A percentile compares a stretch with the other conserved stretches of the same genome.
phyloP scores from a whole-genome alignment of 2,888 invertebrate genomes.

The Pasiphila rectangulata region DNA sequence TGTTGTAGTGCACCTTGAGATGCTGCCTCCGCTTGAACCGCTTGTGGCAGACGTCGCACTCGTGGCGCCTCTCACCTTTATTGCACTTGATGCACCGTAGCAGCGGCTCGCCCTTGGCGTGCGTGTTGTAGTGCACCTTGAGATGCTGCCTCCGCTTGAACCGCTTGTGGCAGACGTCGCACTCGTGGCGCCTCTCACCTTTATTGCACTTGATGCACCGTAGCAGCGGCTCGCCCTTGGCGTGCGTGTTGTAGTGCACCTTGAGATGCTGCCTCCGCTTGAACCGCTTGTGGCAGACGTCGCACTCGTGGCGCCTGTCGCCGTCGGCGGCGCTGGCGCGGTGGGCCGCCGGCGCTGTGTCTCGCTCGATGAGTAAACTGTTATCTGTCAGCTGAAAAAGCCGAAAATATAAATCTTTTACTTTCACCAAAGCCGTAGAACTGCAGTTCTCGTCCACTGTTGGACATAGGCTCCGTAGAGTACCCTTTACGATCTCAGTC shows the following conservation, averaged over 20 bases:
- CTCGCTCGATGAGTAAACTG: slow-evolving; percentile 37
- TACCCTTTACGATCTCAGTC: too few species aligned
- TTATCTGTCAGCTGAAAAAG: slow-evolving; percentile 36
- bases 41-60: too few species aligned
- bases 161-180: slow-evolving; percentile 58
- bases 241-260: slow-evolving; percentile 63
- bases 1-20: too few species aligned
- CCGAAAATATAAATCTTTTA: too few species aligned
- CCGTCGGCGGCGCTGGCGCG: slow-evolving; percentile 17
- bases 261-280: slow-evolving; percentile 69
- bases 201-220: slow-evolving; percentile 64
- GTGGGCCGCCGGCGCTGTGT: slow-evolving; percentile 1
- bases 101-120: slow-evolving; percentile 45
- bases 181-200: slow-evolving; percentile 65
- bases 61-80: too few species aligned
- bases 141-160: slow-evolving; percentile 72
- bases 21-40: too few species aligned
- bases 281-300: slow-evolving; percentile 62
- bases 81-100: slow-evolving; percentile 64
- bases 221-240: slow-evolving; percentile 44
- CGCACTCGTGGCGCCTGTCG: slow-evolving; percentile 60
- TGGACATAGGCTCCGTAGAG: too few species aligned
- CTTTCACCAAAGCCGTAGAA: too few species aligned
- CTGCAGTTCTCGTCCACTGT: too few species aligned
- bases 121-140: slow-evolving; percentile 63